Evolutionary conservation across 2,113 vertebrate genomes (phyloP).

Genomic region (Proteles cristata): DNA sequence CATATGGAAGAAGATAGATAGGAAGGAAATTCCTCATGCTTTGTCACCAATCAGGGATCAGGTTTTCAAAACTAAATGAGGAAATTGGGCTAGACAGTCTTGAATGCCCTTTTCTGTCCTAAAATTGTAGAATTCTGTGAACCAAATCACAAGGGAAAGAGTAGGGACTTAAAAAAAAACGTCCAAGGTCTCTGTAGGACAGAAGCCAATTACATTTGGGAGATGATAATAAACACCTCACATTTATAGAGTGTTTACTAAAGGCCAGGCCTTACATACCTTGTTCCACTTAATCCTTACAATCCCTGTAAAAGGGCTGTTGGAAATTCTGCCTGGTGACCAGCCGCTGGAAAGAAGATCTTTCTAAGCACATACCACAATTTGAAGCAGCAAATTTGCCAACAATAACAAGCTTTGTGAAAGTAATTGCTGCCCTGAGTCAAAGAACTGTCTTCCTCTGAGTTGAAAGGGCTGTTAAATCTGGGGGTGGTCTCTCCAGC

Average conservation of each 20-base stretch:
- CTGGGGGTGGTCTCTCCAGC: conserved; percentile 33
- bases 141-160: neutral
- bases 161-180: neutral
- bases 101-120: neutral
- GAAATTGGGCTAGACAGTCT: neutral
- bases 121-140: neutral
- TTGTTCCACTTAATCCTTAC: conserved; percentile 51
- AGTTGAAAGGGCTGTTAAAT: conserved; percentile 50
- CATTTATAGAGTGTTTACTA: conserved; percentile 35
- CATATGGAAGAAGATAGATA: neutral
- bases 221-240: conserved; percentile 23
- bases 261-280: neutral
- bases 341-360: neutral
- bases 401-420: conserved; percentile 71
- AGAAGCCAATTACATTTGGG: neutral
- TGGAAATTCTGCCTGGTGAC: neutral
- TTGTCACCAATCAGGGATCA: neutral
- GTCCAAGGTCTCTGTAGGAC: neutral
- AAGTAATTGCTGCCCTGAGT: conserved; percentile 33
- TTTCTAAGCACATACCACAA: neutral
- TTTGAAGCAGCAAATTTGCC: neutral
- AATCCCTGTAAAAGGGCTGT: neutral
- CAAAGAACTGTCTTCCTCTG: conserved; percentile 29
- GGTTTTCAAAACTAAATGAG: conserved; percentile 36
- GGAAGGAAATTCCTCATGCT: neutral